Percentiles rank a stretch among this genome's conserved stretches.
These are phyloP conservation scores for Arizona elegans DNA, from an alignment of 2,113 vertebrate genomes.

Conservation along the genomic window DNA sequence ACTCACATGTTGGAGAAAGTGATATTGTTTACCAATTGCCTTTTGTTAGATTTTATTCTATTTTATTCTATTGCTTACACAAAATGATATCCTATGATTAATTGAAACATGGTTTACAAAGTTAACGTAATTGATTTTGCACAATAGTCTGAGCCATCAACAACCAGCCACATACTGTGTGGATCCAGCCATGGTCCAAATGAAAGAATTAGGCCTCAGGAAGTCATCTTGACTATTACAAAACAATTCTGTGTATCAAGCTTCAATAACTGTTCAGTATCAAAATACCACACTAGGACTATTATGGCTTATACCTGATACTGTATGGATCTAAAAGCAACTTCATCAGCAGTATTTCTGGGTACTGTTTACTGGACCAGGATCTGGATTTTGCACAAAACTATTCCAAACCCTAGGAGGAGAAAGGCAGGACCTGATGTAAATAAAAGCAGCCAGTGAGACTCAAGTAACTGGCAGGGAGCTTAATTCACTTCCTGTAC, in stretches of 20 bases:
- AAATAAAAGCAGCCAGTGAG: background rate
- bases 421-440: background rate
- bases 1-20: background rate
- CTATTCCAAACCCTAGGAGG: background rate
- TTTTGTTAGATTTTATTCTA: background rate
- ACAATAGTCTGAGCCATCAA: background rate
- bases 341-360: background rate
- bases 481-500: background rate
- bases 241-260: background rate
- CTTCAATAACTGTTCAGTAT: background rate
- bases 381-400: background rate
- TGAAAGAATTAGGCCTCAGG: background rate
- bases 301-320: background rate
- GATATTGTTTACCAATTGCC: background rate
- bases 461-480: background rate
- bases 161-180: background rate
- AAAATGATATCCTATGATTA: background rate
- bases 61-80: background rate
- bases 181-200: background rate
- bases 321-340: background rate
- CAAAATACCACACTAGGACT: background rate
- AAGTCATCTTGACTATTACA: background rate
- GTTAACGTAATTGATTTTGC: background rate
- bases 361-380: background rate
- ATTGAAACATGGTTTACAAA: background rate